Base-by-base conservation (phyloP, 2,797 vertebrate species). In the Hydrophis major region DNA sequence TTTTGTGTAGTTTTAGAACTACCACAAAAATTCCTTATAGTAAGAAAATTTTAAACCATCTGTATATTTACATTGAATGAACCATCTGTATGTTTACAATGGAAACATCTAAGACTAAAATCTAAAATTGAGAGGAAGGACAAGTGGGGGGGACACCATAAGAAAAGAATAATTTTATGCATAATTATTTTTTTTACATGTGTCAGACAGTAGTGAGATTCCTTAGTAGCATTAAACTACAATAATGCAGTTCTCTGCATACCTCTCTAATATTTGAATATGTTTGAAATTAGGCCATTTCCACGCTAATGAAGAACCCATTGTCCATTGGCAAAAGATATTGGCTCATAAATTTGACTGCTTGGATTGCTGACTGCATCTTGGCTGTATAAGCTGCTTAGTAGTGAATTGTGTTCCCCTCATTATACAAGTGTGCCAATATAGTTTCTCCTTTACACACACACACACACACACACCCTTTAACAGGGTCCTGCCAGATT, bases 51-150 rank as follows among this genome's bases (percentile, higher is more conserved):
- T 57, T 93, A 93, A 74, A 74, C 11, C 61, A 66, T n/a, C 61
- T n/a, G 61, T 63, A 28, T 63, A 22, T 28, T 63, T 63, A 27
- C 27, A 63, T 12, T 12, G 27, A 63, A 63, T 91, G 3, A 88
- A 88, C 50, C 56, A 1, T 89, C 92, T 95, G 86, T 89, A 93
- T 69, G 92, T 92, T 91, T 60, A 93, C 94, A 94, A 3, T 4
- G 0, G 20, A 0, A 25, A 18, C 22, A 47, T 42, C 14, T 90
- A 86, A 63, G 78, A 94, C 90, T 32, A 83, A 94, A 55, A 25
- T 92, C 92, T 92, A 93, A 50, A 92, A 90, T 88, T 50, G 66
- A 92, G 53, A 91, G 89, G 87, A 57, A 90, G 87, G 86, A 16
- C 56, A n/a, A 42, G 32, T 10, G 2, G 10, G 2, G 6, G 37